These are phyloP conservation scores for Xenopus laevis DNA, from an alignment of 2,113 vertebrate genomes.

Conservation along the genomic window DNA sequence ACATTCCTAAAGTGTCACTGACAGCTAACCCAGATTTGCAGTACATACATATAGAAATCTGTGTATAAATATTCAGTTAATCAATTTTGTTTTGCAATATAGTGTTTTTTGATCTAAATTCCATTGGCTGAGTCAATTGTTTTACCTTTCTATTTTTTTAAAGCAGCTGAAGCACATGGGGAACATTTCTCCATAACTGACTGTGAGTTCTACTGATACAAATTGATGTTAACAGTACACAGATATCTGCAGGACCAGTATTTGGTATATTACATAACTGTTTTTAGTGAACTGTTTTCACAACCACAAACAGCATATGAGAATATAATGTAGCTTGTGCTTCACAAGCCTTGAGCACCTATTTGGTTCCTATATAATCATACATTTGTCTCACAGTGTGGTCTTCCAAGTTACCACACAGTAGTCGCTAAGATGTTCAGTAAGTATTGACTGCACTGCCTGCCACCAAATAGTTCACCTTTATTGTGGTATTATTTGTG, in stretches of 20 bases:
- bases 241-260: neutral
- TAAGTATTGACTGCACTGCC: slow-evolving; percentile 1
- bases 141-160: slow-evolving; percentile 7
- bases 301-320: neutral
- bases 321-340: neutral
- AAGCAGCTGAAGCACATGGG: neutral
- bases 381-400: neutral
- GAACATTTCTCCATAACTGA: no score
- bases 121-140: neutral
- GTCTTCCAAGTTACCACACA: neutral
- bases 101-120: slow-evolving; percentile 19
- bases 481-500: slow-evolving; percentile 7
- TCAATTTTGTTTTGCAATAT: slow-evolving; percentile 16
- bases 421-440: neutral
- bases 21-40: slow-evolving; percentile 44
- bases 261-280: neutral
- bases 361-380: neutral
- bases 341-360: neutral
- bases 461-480: neutral
- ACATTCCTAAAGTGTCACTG: slow-evolving; percentile 55
- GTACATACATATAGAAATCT: neutral
- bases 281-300: neutral
- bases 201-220: neutral
- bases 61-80: neutral
- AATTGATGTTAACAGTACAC: neutral